A percentile compares a stretch with the other conserved stretches of the same genome.
These are phyloP conservation scores for Rhagoletis pomonella DNA, from an alignment of 1,140 invertebrate genomes.

Conservation along the genomic window DNA sequence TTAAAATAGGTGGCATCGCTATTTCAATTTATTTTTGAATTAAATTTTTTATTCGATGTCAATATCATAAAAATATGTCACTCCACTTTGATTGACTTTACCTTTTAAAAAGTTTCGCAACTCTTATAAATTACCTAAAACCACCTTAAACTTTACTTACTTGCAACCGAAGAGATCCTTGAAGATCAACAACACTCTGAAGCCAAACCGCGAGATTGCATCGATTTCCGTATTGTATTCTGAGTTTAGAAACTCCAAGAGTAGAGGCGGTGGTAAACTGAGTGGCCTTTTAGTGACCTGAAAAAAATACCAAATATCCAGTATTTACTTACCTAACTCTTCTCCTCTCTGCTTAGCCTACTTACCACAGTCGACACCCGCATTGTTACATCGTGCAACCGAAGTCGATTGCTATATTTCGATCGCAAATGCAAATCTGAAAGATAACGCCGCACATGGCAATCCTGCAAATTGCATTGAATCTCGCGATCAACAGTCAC, in stretches of 20 bases:
- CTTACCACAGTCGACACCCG: conserved; percentile 56
- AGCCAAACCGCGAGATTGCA: conserved; percentile 53
- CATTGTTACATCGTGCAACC: conserved; percentile 55
- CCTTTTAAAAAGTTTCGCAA: no score
- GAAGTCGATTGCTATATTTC: conserved; percentile 55
- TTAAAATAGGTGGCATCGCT: no score
- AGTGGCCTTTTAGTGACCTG: conserved; percentile 45
- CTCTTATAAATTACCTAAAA: no score
- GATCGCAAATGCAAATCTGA: conserved; percentile 47
- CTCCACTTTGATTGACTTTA: no score
- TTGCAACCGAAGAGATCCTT: conserved; percentile 55
- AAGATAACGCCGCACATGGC: conserved; percentile 36
- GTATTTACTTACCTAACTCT: neutral
- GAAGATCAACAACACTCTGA: conserved; percentile 21
- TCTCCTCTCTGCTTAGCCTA: neutral
- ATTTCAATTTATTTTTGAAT: no score
- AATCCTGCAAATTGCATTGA: neutral
- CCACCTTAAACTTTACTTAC: conserved; percentile 33
- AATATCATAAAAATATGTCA: no score
- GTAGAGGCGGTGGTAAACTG: neutral
- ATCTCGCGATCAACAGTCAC: conserved; percentile 56
- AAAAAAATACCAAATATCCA: neutral
- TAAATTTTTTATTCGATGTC: no score
- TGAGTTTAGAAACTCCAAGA: conserved; percentile 44
- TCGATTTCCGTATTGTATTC: conserved; percentile 48